Base-by-base conservation (phyloP, 2,888 invertebrate genomes). In the Pristionchus entomophagus region DNA sequence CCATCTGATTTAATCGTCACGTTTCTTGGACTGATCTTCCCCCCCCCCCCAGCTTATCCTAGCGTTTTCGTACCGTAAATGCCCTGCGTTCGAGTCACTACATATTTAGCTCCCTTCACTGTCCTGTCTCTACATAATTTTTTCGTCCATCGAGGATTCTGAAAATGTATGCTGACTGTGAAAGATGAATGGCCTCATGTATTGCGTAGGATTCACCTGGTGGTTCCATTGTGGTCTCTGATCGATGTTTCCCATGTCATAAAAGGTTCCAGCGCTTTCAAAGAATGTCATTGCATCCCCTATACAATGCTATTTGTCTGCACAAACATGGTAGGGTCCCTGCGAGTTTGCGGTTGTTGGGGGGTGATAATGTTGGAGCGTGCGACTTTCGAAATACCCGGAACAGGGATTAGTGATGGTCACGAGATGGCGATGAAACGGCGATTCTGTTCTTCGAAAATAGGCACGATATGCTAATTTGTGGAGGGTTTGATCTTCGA, bases 401-500 rank as follows among this genome's bases (percentile, higher is more conserved):
- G 35, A 65, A 29, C 35, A 65, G 4, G 62, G 65, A 35, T 62
- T 62, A 65, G 32, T 22, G 26, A 35, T 65, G 65, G 65, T 65
- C 65, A 65, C 65, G 65, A 29, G 65, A 59, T 59, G 59, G 10
- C 59, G 17, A 32, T 65, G 73, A 73, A 45, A 73, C 26, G 41
- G 17, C 32, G 10, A 5, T 35, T 17, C 38, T 26, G 41, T 73
- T 73, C 73, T 73, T 73, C 41, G 41, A 73, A 73, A 73, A 73
- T 73, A 41, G 45, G 45, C 45, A 14, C 45, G n/a, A n/a, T 73
- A 73, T 73, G 73, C 73, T 41, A 73, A 73, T 69, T 6, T 2
- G 10, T 1, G 26, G 73, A 73, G 19, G n/a, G 73, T 73, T 73
- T 73, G 73, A 73, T 73, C 73, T 73, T 73, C 19, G 41, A 73